Base-by-base conservation (phyloP, 2,113 vertebrate genomes). In the Lophius piscatorius region DNA sequence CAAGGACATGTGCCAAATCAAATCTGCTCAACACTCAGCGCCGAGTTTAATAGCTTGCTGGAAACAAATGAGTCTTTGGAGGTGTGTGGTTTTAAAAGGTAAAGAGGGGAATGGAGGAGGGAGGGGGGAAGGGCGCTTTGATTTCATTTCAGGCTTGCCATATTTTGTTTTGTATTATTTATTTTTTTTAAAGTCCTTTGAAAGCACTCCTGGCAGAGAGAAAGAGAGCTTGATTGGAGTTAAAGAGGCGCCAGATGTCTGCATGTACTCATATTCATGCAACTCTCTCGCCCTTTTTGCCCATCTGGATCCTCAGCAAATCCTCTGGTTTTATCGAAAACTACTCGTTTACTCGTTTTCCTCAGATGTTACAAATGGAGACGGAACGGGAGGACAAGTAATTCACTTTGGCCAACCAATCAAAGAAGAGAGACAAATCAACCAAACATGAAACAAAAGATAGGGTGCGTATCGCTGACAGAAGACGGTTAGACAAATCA, bases 1-100 rank as follows among this genome's bases (percentile, higher is more conserved):
- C 87, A 91, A 90, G 88, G 89, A 89, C 89, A 82, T 82, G 74
- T 78, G 80, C 81, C 74, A 83, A 79, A 87, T 89, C 70, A 87
- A 83, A 88, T 87, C 79, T 73, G 65, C 72, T 85, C 70, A 72
- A 60, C 52, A 63, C 66, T 70, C 70, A 50, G 60, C 54, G 63
- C 59, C 60, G 58, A 23, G 69, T 84, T 87, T 82, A 87, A 87
- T 82, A 81, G 76, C 67, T 77, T 29, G 49, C 74, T 77, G 78
- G 70, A 88, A 86, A 90, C 73, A 90, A 88, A 85, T 79, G 35
- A 67, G 44, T 63, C 46, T 82, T 81, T 83, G 79, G 63, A 87
- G 62, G 49, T 26, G 23, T 51, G 46, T 52, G 26, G 54, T 74
- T 78, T 60, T 70, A 60, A 76, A 73, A 81, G 70, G 72, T 77